Conservation (phyloP, 2,797 vertebrate genomes). For the Anas georgica region DNA sequence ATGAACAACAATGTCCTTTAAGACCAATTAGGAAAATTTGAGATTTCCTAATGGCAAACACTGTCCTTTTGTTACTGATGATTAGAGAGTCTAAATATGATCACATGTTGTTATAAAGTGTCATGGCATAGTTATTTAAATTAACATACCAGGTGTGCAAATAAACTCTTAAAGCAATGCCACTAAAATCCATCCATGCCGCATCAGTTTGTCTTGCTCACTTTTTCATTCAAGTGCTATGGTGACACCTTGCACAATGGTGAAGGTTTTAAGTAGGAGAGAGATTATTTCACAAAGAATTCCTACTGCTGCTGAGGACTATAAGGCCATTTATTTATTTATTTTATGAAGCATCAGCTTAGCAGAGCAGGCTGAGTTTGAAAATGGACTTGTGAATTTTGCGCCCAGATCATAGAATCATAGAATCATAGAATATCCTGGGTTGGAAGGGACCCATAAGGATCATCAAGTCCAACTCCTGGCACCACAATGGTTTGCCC, state of each 20-base stretch:
- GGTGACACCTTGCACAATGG: background rate
- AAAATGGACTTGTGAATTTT: background rate
- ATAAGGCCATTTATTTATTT: background rate
- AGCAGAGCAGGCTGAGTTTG: background rate
- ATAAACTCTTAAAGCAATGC: background rate
- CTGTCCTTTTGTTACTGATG: background rate
- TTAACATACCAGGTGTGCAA: rapidly evolving
- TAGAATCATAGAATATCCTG: too few species aligned
- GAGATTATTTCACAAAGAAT: background rate
- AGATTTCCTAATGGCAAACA: background rate
- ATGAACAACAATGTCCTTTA: background rate
- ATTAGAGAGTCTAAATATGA: background rate
- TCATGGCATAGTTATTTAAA: background rate
- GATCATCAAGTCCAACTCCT: too few species aligned
- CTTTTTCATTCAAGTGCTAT: background rate
- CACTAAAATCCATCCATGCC: background rate
- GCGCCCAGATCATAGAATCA: background rate
- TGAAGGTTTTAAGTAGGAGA: background rate
- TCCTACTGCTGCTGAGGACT: background rate
- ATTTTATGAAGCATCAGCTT: background rate
- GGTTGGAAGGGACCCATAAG: too few species aligned
- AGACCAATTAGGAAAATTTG: background rate
- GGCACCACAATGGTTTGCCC: too few species aligned
- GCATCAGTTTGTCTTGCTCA: rapidly evolving
- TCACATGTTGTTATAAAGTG: background rate